A percentile compares a stretch with the other conserved stretches of the same genome.
phyloP scores from a whole-genome alignment of 2,113 vertebrate species.

The Ranitomeya variabilis region DNA sequence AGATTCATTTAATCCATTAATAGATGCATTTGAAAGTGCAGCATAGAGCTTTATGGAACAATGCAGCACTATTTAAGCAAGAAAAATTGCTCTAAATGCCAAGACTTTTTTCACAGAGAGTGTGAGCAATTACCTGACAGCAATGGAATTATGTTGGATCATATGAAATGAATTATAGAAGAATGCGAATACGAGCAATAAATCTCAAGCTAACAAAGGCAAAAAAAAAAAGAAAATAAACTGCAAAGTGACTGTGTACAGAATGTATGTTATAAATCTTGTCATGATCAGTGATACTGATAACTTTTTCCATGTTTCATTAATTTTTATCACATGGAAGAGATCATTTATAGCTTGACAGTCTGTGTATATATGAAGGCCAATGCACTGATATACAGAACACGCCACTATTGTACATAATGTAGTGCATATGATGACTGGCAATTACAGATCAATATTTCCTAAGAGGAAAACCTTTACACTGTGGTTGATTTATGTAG shows the following conservation, averaged over 20 bases:
- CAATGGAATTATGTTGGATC: constrained; percentile 17
- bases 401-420: neutral
- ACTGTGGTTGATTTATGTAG: neutral
- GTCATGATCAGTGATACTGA: neutral
- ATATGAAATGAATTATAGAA: constrained; percentile 29
- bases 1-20: neutral
- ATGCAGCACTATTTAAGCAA: neutral
- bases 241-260: neutral
- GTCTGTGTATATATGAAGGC: neutral
- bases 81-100: neutral
- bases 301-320: neutral
- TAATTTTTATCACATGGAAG: constrained; percentile 3
- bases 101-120: neutral
- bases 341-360: neutral
- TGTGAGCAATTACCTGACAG: constrained; percentile 5
- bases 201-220: constrained; percentile 15
- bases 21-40: neutral
- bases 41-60: neutral
- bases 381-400: neutral
- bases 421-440: neutral
- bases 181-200: constrained; percentile 3
- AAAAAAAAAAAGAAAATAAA: neutral
- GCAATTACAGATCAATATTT: neutral
- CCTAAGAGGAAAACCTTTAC: neutral
- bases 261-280: neutral